These are phyloP conservation scores for Theonella swinhoei DNA, from an alignment of 37 sponge, comb jelly and placozoan genomes.

Conservation along the genomic window DNA sequence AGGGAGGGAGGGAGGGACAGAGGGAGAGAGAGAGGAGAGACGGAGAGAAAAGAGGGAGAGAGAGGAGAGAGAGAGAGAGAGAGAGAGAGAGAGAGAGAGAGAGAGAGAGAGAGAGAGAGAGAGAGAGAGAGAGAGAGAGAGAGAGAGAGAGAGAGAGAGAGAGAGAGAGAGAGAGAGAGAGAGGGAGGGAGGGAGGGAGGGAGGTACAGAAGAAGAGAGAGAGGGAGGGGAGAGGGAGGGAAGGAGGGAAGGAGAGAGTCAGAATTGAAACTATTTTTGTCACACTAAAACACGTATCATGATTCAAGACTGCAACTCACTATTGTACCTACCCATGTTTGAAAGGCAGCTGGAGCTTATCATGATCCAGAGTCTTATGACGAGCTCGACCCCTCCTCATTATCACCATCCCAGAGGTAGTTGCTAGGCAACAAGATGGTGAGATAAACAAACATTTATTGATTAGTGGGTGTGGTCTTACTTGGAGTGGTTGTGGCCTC, in stretches of 20 bases:
- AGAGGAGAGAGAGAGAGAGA: too few relatives aligned
- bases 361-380: constrained; percentile 32
- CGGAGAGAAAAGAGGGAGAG: too few relatives aligned
- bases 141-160: constrained; percentile 47
- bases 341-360: constrained; percentile 55
- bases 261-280: too few relatives aligned
- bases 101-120: constrained; percentile 39
- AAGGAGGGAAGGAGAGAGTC: neutral
- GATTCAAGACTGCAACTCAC: too few relatives aligned
- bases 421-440: neutral
- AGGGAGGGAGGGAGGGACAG: too few relatives aligned
- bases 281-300: too few relatives aligned
- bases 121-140: constrained; percentile 38
- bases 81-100: constrained; percentile 48
- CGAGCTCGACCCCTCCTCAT: constrained; percentile 39
- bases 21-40: too few relatives aligned
- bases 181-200: constrained; percentile 36
- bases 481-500: neutral
- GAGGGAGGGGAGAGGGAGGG: neutral
- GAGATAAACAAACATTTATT: too few relatives aligned
- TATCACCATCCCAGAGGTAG: neutral
- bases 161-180: constrained; percentile 47
- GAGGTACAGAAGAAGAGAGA: constrained; percentile 8
- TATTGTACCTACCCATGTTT: constrained; percentile 50
- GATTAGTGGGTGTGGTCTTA: neutral